Base-by-base conservation (phyloP, 2,797 vertebrate species). In the Protonibea diacanthus region DNA sequence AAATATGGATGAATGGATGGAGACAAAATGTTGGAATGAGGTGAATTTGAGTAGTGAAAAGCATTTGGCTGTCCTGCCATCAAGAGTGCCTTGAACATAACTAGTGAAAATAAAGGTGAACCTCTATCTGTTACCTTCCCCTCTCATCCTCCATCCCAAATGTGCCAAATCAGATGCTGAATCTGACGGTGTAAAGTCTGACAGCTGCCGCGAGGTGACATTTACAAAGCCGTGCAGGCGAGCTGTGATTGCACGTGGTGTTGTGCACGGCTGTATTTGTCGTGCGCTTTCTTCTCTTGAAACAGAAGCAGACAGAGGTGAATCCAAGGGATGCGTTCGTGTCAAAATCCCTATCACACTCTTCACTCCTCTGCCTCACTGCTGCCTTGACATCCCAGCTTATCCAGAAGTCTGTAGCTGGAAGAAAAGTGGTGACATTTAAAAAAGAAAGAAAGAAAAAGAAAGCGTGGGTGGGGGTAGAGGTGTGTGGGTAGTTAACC, bases 231-330 rank as follows among this genome's bases (percentile, higher is more conserved):
- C 14, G 0, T 9, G 42, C 65, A 10, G 74, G 69, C 1, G 4
- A 65, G 59, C 79, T 20, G 74, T 10, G 81, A 42, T 74, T 65
- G 69, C 38, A 8, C 25, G 21, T 40, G 4, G 0, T 63, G 81
- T 76, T 81, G 63, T 38, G 75, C 73, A 59, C 76, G 85, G 84
- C 83, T 85, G 81, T 61, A 38, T 81, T 71, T 82, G 71, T 59
- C 4, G 21, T 6, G 14, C 25, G 33, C 63, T 2, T 67, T 47
- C 45, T 38, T 12, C 49, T n/a, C 33, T 51, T 44, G 18, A 75
- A 49, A 71, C n/a, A 65, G 44, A 76, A 18, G 58, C 72, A 56
- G 76, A 52, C 18, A 14, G 9, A 27, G 52, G 21, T 68, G 20
- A 65, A 48, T 38, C 25, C 21, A 25, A 53, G 48, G 57, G 64